Evolutionary conservation across 37 sponge, comb jelly and placozoan species (phyloP).

Genomic region (Oopsacas minuta): DNA sequence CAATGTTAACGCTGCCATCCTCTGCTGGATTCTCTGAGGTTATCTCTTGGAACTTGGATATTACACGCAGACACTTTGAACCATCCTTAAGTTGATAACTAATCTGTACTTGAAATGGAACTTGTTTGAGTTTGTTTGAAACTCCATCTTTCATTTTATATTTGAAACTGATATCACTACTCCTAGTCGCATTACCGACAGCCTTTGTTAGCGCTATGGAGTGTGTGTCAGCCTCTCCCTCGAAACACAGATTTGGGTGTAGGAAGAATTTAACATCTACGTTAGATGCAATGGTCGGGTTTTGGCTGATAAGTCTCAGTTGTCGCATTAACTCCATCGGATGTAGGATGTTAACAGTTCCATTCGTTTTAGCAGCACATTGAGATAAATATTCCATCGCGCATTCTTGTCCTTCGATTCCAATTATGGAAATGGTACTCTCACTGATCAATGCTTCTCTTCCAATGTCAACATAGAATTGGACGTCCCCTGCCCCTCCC

Average conservation of each 20-base stretch:
- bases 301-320: slow-evolving; percentile 75
- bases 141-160: slow-evolving; percentile 26
- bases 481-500: not conserved
- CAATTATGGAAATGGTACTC: slow-evolving; percentile 64
- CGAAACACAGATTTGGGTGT: slow-evolving; percentile 24
- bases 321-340: slow-evolving; percentile 92
- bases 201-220: slow-evolving; percentile 29
- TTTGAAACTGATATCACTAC: slow-evolving; percentile 50
- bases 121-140: not conserved
- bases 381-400: slow-evolving; percentile 61
- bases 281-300: slow-evolving; percentile 75
- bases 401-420: slow-evolving; percentile 72
- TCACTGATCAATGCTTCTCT: slow-evolving; percentile 52
- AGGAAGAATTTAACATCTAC: slow-evolving; percentile 31
- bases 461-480: slow-evolving; percentile 74
- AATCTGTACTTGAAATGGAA: slow-evolving; percentile 53
- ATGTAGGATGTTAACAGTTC: slow-evolving; percentile 84
- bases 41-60: slow-evolving; percentile 41
- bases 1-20: slow-evolving; percentile 45
- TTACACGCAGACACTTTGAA: slow-evolving; percentile 60
- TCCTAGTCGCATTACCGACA: slow-evolving; percentile 66
- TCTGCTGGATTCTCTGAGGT: slow-evolving; percentile 39
- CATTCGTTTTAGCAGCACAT: slow-evolving; percentile 65
- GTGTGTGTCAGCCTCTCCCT: slow-evolving; percentile 11
- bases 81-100: slow-evolving; percentile 63